A percentile compares a stretch with the other conserved stretches of the same genome.
Evolutionary conservation across 2,797 vertebrate genomes (phyloP).

Genomic region (Trematomus bernacchii): DNA sequence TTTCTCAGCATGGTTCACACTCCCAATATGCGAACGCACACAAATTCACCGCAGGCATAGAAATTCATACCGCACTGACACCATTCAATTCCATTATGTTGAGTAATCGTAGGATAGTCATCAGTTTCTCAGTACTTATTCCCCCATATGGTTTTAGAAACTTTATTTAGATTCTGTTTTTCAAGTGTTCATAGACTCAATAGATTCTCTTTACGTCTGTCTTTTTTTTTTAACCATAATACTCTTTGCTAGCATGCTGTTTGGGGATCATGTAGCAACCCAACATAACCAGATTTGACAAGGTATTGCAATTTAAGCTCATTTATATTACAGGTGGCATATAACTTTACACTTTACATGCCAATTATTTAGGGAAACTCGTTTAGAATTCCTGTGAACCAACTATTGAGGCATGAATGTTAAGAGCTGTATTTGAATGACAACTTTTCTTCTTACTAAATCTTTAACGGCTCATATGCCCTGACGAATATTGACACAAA

Average conservation of each 20-base stretch:
- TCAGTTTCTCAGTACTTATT: conserved; percentile 24
- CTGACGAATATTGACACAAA: no score
- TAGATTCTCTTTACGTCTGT: background rate
- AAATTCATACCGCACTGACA: background rate
- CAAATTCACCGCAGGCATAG: background rate
- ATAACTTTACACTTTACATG: background rate
- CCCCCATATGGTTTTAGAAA: conserved; percentile 33
- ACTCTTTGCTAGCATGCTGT: background rate
- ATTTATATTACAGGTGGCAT: conserved; percentile 23
- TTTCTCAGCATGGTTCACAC: conserved; percentile 31
- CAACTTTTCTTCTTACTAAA: background rate
- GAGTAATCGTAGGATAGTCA: conserved; percentile 23
- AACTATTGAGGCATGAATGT: conserved; percentile 1
- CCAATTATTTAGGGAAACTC: conserved; percentile 10
- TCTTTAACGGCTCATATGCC: background rate
- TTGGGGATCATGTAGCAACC: background rate
- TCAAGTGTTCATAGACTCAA: conserved; percentile 26
- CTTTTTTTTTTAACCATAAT: conserved; percentile 13
- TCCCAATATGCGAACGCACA: conserved; percentile 9
- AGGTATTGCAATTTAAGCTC: background rate
- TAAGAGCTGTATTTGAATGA: conserved; percentile 1
- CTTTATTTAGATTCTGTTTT: conserved; percentile 11
- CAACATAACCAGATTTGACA: background rate
- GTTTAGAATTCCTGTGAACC: conserved; percentile 6
- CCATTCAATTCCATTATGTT: conserved; percentile 27